Conservation (phyloP, 1,140 invertebrate genomes). For the Drosophila sucinea region DNA sequence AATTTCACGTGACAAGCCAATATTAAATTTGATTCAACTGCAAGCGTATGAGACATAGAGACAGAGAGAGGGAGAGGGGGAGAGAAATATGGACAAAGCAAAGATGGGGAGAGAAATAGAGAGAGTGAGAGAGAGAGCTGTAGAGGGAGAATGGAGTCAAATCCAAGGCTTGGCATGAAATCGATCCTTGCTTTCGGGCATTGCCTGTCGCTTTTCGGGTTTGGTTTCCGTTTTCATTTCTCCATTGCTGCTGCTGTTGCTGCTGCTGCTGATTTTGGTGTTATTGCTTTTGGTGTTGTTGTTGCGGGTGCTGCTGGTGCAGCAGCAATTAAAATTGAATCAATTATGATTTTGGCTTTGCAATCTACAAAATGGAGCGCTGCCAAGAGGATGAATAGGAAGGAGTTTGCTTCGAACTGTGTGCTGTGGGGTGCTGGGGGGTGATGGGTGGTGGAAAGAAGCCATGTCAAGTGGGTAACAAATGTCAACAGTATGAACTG, state of each 20-base stretch:
- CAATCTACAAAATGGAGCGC: conserved; percentile 55
- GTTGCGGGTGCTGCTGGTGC: conserved; percentile 35
- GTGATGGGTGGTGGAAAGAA: not conserved
- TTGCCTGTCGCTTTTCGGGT: conserved; percentile 47
- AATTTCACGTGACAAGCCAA: conserved; percentile 76
- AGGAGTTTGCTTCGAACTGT: not conserved
- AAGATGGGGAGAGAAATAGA: conserved; percentile 5
- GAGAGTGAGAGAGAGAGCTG: conserved; percentile 9
- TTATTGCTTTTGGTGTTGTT: conserved; percentile 23
- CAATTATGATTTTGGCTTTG: conserved; percentile 76
- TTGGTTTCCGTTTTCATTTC: conserved; percentile 31
- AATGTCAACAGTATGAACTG: conserved; percentile 22
- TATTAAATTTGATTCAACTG: conserved; percentile 74
- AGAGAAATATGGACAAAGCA: not conserved
- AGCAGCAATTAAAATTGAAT: conserved; percentile 75
- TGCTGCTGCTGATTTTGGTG: conserved; percentile 23
- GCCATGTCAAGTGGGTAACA: conserved; percentile 28
- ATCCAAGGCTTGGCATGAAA: conserved; percentile 50
- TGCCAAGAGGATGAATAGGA: conserved; percentile 36
- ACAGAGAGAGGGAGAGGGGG: not conserved
- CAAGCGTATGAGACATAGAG: conserved; percentile 23
- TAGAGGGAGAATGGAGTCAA: not conserved
- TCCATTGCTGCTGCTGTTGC: not conserved
- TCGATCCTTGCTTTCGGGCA: conserved; percentile 55
- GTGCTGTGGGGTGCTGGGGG: not conserved